Conservation (phyloP, 2,113 vertebrate genomes). For the Triplophysa tibetana region DNA sequence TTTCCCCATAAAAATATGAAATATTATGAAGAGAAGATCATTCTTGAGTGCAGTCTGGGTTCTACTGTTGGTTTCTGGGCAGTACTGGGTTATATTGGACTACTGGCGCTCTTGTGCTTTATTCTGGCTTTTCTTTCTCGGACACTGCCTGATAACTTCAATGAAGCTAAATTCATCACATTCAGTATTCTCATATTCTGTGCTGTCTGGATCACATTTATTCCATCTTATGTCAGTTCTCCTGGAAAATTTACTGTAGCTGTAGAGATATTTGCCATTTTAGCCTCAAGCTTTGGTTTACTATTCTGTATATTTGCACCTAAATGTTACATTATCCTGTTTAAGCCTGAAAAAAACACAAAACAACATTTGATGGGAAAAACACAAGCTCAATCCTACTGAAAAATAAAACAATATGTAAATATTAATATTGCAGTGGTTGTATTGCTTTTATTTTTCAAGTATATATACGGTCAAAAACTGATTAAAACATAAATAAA, state of each 20-base stretch:
- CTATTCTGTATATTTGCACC: not conserved
- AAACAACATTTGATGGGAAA: not conserved
- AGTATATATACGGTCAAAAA: no score
- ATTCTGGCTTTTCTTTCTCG: not conserved
- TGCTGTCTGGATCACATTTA: constrained; percentile 2
- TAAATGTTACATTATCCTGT: not conserved
- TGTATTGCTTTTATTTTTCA: no score
- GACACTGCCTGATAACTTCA: not conserved
- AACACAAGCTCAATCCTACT: not conserved
- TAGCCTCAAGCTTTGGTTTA: not conserved
- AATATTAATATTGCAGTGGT: no score
- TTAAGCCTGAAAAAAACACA: not conserved
- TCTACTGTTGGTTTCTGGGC: not conserved
- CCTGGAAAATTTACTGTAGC: constrained; percentile 3
- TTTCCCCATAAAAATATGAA: not conserved
- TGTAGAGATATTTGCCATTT: not conserved
- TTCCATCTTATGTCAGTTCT: not conserved
- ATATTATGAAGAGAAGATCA: not conserved
- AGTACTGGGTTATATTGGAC: not conserved
- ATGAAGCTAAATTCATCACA: constrained; percentile 4
- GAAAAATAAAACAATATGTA: not conserved
- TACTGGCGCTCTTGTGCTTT: not conserved
- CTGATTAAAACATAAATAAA: no score
- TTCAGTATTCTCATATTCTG: constrained; percentile 2
- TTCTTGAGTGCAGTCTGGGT: not conserved